A percentile compares a stretch with the other conserved stretches of the same genome.
Conservation (phyloP, 2,888 invertebrate genomes). For the Trichogramma dendrolimi region DNA sequence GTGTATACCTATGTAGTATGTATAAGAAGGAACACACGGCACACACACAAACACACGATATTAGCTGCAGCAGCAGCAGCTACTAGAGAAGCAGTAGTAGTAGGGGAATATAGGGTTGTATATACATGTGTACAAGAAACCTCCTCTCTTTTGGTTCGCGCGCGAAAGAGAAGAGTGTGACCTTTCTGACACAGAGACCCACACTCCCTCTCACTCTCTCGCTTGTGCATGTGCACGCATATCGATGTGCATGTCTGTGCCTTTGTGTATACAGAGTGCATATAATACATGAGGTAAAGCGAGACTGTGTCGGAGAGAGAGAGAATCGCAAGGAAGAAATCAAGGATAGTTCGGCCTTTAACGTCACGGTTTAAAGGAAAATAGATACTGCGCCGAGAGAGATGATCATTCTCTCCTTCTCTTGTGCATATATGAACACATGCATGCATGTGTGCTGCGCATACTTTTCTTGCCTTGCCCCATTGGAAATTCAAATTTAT, state of each 20-base stretch:
- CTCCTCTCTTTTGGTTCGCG: slow-evolving; percentile 30
- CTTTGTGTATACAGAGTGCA: too few species aligned
- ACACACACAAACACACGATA: too few species aligned
- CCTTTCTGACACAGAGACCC: slow-evolving; percentile 53
- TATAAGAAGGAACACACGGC: too few species aligned
- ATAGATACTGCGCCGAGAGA: too few species aligned
- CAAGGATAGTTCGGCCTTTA: slow-evolving; percentile 1
- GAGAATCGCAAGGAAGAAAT: neutral
- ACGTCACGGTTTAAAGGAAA: too few species aligned
- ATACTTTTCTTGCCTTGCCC: neutral
- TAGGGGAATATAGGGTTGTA: slow-evolving; percentile 17
- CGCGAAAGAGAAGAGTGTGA: slow-evolving; percentile 37
- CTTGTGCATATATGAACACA: neutral
- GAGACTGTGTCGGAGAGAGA: too few species aligned
- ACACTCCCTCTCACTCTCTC: slow-evolving; percentile 34
- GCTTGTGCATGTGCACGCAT: too few species aligned
- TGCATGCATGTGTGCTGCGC: neutral
- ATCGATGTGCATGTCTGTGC: too few species aligned
- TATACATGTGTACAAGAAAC: neutral
- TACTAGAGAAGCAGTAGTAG: slow-evolving; percentile 7
- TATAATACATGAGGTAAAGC: too few species aligned
- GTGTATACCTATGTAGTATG: too few species aligned
- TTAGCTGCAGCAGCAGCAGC: neutral
- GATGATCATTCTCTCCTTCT: slow-evolving; percentile 9
- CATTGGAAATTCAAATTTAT: slow-evolving; percentile 26